Base-by-base conservation (phyloP, 2,113 vertebrate species). In the Furnarius figulus region DNA sequence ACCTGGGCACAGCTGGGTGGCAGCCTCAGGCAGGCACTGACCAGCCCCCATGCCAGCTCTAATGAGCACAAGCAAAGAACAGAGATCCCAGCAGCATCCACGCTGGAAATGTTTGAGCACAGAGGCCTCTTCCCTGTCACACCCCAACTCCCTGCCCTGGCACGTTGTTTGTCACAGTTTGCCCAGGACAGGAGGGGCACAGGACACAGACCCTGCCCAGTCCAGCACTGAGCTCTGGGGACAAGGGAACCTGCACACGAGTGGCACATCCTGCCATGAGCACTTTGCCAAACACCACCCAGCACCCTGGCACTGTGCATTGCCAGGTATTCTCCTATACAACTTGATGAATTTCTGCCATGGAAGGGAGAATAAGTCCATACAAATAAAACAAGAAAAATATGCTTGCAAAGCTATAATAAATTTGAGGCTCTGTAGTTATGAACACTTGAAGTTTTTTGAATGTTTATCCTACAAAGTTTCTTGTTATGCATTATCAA, bases 291-390 rank as follows among this genome's bases (percentile, higher is more conserved):
- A 92, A 82, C 50, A 24, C 83, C 42, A 52, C 30, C 87, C 27
- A 65, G 13, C 83, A 75, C 79, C 46, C 73, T 89, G 89, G 80
- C 95, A 85, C 47, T 37, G 35, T 10, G 15, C 21, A 16, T 13
- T 61, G 80, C 93, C 70, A 87, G 65, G 56, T 91, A 65, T 85
- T 95, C 95, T 90, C 87, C 74, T 94, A 15, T 49, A 56, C 37
- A 63, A 56, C 49, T 87, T 44, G 10, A 85, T 58, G 62, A 70
- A 75, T 79, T 87, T 40, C 81, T 97, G 95, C 87, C 71, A 76
- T 18, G 46, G 33, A 65, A 85, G 39, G 39, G 66, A 95, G 94
- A 94, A 94, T 70, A 96, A 82, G 49, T 28, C 66, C 87, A 66
- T 52, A 73, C 31, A 90, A 82, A 91, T 65, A 74, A 82, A 56